These are phyloP conservation scores for Poicephalus meyeri DNA, from an alignment of 2,113 vertebrate species.

Conservation along the genomic window DNA sequence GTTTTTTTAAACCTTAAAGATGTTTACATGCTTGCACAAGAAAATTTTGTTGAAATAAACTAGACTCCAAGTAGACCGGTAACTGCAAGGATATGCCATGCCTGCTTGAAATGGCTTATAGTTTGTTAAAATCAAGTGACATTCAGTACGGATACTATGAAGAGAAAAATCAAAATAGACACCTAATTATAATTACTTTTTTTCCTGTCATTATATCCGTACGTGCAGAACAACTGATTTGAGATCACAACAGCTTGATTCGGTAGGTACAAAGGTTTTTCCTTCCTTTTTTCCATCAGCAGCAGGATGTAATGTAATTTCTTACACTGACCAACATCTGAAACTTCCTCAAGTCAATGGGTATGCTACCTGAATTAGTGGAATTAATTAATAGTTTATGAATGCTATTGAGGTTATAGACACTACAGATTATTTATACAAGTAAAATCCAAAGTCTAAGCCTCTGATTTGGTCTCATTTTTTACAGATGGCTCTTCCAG, in stretches of 20 bases:
- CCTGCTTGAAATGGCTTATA: constrained; percentile 67
- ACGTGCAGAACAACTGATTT: constrained; percentile 78
- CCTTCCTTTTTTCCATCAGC: constrained; percentile 64
- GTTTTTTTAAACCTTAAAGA: neutral
- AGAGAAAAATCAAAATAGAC: constrained; percentile 79
- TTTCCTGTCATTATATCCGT: constrained; percentile 74
- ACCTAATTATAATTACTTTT: constrained; percentile 81
- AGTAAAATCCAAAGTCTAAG: constrained; percentile 14
- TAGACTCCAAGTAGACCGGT: constrained; percentile 37
- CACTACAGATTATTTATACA: neutral
- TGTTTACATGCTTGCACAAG: constrained; percentile 38
- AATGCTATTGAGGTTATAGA: neutral
- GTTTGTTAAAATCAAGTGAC: constrained; percentile 79
- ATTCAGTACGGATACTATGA: constrained; percentile 80
- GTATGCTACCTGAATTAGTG: constrained; percentile 12
- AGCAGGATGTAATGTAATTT: constrained; percentile 55
- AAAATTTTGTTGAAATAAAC: constrained; percentile 49
- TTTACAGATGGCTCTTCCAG: neutral
- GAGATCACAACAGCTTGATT: constrained; percentile 69
- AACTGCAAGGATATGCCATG: constrained; percentile 49
- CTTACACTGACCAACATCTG: constrained; percentile 37
- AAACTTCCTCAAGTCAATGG: constrained; percentile 28
- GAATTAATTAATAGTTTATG: constrained; percentile 37
- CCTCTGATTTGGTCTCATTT: neutral
- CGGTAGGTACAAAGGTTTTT: constrained; percentile 70